Evolutionary conservation across 1,140 invertebrate genomes (phyloP).

Genomic region (Melipona quadrifasciata): DNA sequence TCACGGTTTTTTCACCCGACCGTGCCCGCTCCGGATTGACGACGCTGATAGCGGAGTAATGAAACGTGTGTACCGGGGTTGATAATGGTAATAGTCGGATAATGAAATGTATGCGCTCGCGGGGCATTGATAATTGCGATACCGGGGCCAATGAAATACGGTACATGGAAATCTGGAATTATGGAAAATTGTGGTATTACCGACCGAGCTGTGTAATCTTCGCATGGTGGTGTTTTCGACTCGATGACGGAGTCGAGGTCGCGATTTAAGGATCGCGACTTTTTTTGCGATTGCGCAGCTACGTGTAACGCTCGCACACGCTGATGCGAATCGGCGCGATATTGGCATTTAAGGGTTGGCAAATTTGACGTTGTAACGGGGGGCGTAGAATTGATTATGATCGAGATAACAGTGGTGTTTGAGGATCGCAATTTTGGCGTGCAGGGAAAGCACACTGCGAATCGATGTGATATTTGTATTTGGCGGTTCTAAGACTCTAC

Average conservation of each 20-base stretch:
- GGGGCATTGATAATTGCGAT: not conserved
- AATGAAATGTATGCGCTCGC: not conserved
- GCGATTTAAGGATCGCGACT: not conserved
- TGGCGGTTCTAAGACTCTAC: too few relatives aligned
- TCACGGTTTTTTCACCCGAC: not conserved
- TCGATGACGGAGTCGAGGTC: not conserved
- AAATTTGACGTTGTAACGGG: not conserved
- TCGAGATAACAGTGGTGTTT: not conserved
- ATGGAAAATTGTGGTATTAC: constrained; percentile 19
- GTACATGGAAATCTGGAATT: not conserved
- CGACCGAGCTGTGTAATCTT: not conserved
- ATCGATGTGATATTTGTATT: too few relatives aligned
- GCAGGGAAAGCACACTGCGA: not conserved
- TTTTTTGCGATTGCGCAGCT: not conserved
- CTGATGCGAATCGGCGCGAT: not conserved
- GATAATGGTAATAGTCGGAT: not conserved
- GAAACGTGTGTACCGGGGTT: not conserved
- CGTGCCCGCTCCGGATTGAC: not conserved
- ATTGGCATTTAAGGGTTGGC: not conserved
- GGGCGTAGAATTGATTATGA: not conserved
- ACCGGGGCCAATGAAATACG: not conserved
- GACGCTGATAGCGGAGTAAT: not conserved
- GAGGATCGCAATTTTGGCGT: not conserved
- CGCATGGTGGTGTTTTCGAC: not conserved
- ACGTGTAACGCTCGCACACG: not conserved